Percentiles rank a stretch among this genome's conserved stretches.
These are phyloP conservation scores for Monodelphis domestica DNA, from an alignment of 2,797 vertebrate species.

Conservation along the genomic window DNA sequence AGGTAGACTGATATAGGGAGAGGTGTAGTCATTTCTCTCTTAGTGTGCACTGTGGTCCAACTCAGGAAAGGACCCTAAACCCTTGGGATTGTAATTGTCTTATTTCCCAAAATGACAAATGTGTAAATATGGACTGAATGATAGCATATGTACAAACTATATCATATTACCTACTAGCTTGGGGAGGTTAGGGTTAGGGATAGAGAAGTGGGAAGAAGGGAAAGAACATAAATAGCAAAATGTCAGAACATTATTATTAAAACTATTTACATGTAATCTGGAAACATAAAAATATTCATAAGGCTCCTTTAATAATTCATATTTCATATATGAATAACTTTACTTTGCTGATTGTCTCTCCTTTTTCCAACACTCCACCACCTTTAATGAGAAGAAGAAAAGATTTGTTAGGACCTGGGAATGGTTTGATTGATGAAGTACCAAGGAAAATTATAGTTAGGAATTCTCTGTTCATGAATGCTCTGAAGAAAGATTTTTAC, in stretches of 20 bases:
- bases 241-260: background rate
- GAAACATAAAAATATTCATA: background rate
- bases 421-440: background rate
- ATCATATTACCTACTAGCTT: background rate
- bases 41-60: too few relatives aligned
- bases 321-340: conserved; percentile 13
- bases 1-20: too few relatives aligned
- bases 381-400: background rate
- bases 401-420: background rate
- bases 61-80: too few relatives aligned
- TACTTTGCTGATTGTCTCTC: background rate
- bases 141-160: background rate
- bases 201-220: background rate
- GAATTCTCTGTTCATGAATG: conserved; percentile 10
- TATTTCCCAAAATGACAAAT: background rate
- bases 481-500: conserved; percentile 42
- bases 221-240: too few relatives aligned
- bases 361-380: background rate
- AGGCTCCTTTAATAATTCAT: background rate
- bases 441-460: background rate
- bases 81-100: too few relatives aligned
- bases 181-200: too few relatives aligned
- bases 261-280: background rate
- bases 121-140: background rate
- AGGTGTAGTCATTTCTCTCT: too few relatives aligned